Evolutionary conservation across 2,113 vertebrate species (phyloP), one percentile per base, ranked within the genome.

Genomic region (Thamnophis sirtalis): DNA sequence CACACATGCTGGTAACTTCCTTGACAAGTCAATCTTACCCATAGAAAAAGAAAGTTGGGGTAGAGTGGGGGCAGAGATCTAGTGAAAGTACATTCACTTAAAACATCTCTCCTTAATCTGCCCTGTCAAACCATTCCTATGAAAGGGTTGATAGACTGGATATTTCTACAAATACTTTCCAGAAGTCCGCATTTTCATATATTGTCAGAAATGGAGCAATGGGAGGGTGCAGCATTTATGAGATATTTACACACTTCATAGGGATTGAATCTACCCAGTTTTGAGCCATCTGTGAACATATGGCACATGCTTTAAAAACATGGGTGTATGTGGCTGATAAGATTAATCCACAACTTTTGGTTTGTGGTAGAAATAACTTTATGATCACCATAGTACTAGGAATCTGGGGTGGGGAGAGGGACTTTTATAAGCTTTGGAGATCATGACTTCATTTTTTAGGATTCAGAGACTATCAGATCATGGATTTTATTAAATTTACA

Each of bases 151-250:
- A 98, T 98, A 98, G 98, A 96, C 98, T 97, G 96, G 98, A 98
- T 99, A 98, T 98, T 98, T 98, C 98, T 98, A 98, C 98, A 98
- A 97, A 98, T 98, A 98, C 97, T 98, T 99, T 98, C 97, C 98
- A 98, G 98, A 98, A 98, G 98, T 98, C 98, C 97, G 97, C 98
- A 98, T 98, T 98, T 99, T 98, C 99, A 99, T 99, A 98, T 99
- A 99, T 98, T 98, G 98, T 98, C 98, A 99, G 98, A 99, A 99
- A 99, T 97, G 97, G 97, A 97, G 97, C 98, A 98, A 98, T 98
- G 98, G 98, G 97, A 98, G 97, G 97, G 97, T 17, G 98, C 97
- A 96, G 97, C 96, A 98, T 98, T 98, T 98, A 98, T 98, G 98
- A 99, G 99, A 99, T 98, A 99, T 99, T 98, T 98, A 99, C 98